Evolutionary conservation across 2,797 vertebrate species (phyloP).

Genomic region (Podargus strigoides): DNA sequence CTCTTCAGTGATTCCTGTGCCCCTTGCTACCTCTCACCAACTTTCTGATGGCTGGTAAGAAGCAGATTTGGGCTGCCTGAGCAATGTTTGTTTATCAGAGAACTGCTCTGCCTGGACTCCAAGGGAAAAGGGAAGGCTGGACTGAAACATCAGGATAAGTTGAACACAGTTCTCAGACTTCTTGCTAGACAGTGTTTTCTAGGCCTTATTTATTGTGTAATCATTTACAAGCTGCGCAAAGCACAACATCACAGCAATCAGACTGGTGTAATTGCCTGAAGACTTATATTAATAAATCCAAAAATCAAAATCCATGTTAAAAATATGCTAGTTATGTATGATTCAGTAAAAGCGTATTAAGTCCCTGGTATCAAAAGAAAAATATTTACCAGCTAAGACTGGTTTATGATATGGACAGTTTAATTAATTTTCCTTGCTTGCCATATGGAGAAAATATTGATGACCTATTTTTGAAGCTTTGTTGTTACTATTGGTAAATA

Average conservation of each 20-base stretch:
- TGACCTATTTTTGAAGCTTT: background rate
- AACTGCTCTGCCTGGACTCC: background rate
- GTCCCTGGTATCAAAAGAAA: background rate
- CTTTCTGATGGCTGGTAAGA: background rate
- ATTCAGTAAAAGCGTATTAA: background rate
- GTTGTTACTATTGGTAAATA: background rate
- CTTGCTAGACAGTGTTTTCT: background rate
- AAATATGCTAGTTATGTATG: background rate
- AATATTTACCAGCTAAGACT: background rate
- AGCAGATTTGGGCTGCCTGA: background rate
- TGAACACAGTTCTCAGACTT: background rate
- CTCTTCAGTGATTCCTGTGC: background rate
- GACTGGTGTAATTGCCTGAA: background rate
- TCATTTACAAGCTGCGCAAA: background rate
- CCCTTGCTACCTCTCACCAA: background rate
- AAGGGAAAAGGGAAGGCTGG: background rate
- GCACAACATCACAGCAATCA: background rate
- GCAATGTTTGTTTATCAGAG: background rate
- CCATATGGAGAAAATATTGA: background rate
- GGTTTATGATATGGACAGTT: background rate
- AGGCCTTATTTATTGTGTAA: background rate
- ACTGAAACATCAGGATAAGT: background rate
- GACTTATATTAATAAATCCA: background rate
- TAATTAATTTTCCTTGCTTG: background rate
- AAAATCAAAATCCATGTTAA: fast-evolving